Evolutionary conservation across 2,888 invertebrate species (phyloP).

Genomic region (Drosophila bunnanda): DNA sequence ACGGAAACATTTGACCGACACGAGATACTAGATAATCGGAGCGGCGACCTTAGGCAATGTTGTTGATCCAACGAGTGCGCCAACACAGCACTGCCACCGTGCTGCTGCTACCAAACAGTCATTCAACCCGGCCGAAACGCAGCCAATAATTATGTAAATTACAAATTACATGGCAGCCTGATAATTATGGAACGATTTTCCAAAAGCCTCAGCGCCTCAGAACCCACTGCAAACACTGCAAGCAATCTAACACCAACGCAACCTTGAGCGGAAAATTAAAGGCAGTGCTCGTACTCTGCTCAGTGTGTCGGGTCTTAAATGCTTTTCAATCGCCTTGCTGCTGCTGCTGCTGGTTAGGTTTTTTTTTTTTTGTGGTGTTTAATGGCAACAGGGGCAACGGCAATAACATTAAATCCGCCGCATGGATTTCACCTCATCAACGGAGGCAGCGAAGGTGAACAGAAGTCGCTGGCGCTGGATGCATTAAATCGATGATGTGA

Average conservation of each 20-base stretch:
- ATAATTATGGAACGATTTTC: constrained; percentile 80
- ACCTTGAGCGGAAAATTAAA: constrained; percentile 73
- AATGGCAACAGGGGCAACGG: constrained; percentile 43
- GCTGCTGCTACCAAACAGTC: constrained; percentile 15
- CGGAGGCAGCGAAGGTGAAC: constrained; percentile 83
- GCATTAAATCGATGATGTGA: constrained; percentile 79
- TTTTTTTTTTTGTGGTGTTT: constrained; percentile 34
- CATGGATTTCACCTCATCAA: constrained; percentile 84
- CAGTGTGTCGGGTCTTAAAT: constrained; percentile 43
- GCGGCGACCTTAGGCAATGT: constrained; percentile 69
- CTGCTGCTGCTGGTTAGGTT: constrained; percentile 9
- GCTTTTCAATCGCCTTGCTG: constrained; percentile 49
- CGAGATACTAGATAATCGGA: constrained; percentile 28
- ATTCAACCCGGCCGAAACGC: constrained; percentile 46
- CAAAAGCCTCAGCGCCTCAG: constrained; percentile 60
- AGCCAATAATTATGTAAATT: constrained; percentile 73
- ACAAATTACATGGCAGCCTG: constrained; percentile 73
- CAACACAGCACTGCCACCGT: background rate
- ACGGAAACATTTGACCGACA: constrained; percentile 56
- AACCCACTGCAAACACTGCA: constrained; percentile 63
- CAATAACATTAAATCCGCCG: constrained; percentile 52
- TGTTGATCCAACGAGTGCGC: constrained; percentile 59
- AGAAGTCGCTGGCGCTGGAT: constrained; percentile 52
- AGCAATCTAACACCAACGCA: constrained; percentile 62
- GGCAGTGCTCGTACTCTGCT: constrained; percentile 23